A percentile compares a stretch with the other conserved stretches of the same genome.
Conservation (phyloP, 2,113 vertebrate genomes). For the Nannospalax galili region DNA sequence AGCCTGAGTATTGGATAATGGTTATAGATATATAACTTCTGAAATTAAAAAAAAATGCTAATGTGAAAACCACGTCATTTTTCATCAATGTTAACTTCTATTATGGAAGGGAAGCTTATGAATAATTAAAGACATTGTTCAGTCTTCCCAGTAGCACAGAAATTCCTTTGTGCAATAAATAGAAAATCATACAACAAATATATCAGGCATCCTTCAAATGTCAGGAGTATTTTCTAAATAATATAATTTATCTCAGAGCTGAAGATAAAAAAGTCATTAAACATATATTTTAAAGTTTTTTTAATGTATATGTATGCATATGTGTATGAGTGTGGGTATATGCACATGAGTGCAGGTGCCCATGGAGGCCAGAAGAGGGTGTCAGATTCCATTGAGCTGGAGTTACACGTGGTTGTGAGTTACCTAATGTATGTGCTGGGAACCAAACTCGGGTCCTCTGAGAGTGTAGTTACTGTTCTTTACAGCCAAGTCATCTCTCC, state of each 20-base stretch:
- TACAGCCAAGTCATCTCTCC: no score
- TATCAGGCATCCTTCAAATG: conserved; percentile 32
- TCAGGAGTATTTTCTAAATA: conserved; percentile 16
- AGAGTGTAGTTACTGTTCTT: no score
- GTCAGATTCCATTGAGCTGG: no score
- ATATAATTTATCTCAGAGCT: conserved; percentile 17
- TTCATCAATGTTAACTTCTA: conserved; percentile 33
- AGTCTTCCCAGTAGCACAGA: background rate
- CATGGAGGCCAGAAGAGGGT: no score
- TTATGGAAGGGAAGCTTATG: conserved; percentile 59
- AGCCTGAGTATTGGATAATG: background rate
- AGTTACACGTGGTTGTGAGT: no score
- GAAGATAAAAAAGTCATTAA: background rate
- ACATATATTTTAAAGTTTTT: background rate
- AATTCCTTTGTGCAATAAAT: conserved; percentile 58
- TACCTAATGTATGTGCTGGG: no score
- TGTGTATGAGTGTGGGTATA: no score
- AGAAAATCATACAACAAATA: conserved; percentile 51
- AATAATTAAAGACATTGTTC: conserved; percentile 57
- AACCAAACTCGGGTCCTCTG: background rate
- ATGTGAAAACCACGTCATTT: conserved; percentile 49
- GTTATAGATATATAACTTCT: background rate
- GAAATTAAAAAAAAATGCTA: conserved; percentile 1
- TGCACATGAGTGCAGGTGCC: no score
- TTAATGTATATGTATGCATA: background rate